A percentile compares a stretch with the other conserved stretches of the same genome.
These are phyloP conservation scores for Galerucella calmariensis DNA, from an alignment of 2,888 invertebrate species.

Conservation along the genomic window DNA sequence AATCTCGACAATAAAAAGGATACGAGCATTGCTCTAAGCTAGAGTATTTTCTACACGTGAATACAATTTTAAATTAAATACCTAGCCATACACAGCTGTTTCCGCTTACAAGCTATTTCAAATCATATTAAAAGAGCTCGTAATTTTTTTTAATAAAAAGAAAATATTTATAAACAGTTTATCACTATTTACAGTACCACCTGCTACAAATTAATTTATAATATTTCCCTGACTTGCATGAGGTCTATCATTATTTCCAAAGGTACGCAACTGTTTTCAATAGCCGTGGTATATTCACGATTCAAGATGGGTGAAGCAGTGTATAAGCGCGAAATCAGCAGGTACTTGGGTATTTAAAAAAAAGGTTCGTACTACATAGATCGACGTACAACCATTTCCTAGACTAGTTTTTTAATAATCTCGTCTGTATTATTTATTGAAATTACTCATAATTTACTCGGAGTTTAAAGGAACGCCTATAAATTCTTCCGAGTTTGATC, in stretches of 20 bases:
- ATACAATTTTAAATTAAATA: no score
- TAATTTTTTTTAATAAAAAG: neutral
- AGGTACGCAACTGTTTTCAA: slow-evolving; percentile 15
- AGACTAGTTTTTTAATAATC: slow-evolving; percentile 35
- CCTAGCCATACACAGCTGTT: no score
- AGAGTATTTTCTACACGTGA: no score
- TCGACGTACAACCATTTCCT: slow-evolving; percentile 38
- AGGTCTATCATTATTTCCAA: slow-evolving; percentile 21
- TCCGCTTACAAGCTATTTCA: no score
- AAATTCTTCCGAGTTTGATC: slow-evolving; percentile 22
- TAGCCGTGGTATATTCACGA: slow-evolving; percentile 23
- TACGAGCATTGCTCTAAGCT: no score
- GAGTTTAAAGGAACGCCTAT: slow-evolving; percentile 34
- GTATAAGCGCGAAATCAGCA: slow-evolving; percentile 17
- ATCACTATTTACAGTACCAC: neutral
- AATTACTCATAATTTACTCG: slow-evolving; percentile 40
- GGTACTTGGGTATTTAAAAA: slow-evolving; percentile 10
- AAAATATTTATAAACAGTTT: neutral
- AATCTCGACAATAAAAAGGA: no score
- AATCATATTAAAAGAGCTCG: no score
- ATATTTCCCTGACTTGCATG: slow-evolving; percentile 6
- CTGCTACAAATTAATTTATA: slow-evolving; percentile 1
- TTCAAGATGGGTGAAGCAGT: slow-evolving; percentile 9
- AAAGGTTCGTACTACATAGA: slow-evolving; percentile 22
- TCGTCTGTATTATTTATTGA: slow-evolving; percentile 36